phyloP scores from a whole-genome alignment of 2,113 vertebrate genomes.

The Chaetura pelagica region DNA sequence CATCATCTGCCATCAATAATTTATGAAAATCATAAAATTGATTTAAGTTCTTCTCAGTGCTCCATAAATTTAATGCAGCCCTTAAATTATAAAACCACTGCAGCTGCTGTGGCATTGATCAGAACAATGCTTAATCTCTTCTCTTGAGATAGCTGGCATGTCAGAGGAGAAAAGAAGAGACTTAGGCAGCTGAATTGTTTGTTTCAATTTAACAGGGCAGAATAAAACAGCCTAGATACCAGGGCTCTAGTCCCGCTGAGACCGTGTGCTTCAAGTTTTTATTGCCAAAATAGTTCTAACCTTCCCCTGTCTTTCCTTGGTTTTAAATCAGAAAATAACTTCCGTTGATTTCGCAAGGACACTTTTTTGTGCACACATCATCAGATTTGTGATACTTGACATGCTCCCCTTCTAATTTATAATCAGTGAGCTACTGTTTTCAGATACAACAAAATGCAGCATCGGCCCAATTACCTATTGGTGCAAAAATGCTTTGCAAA shows the following conservation, averaged over 20 bases:
- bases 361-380: neutral
- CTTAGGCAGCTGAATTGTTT: neutral
- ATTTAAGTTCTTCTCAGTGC: slow-evolving; percentile 44
- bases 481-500: neutral
- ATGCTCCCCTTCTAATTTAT: neutral
- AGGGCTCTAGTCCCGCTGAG: neutral
- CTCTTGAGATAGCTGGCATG: neutral
- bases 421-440: neutral
- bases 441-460: neutral
- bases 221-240: slow-evolving; percentile 19
- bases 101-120: neutral
- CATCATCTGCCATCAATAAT: slow-evolving; percentile 19
- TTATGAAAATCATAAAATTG: slow-evolving; percentile 50
- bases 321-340: slow-evolving; percentile 7
- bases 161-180: slow-evolving; percentile 13
- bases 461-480: neutral
- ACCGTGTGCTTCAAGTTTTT: neutral
- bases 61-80: slow-evolving; percentile 39
- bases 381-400: neutral
- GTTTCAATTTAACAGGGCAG: slow-evolving; percentile 47
- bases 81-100: slow-evolving; percentile 28
- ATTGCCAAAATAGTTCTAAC: neutral
- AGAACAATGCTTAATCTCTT: neutral
- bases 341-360: neutral
- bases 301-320: neutral